Evolutionary conservation across 2,113 vertebrate species (phyloP).

Genomic region (Marmota monax): DNA sequence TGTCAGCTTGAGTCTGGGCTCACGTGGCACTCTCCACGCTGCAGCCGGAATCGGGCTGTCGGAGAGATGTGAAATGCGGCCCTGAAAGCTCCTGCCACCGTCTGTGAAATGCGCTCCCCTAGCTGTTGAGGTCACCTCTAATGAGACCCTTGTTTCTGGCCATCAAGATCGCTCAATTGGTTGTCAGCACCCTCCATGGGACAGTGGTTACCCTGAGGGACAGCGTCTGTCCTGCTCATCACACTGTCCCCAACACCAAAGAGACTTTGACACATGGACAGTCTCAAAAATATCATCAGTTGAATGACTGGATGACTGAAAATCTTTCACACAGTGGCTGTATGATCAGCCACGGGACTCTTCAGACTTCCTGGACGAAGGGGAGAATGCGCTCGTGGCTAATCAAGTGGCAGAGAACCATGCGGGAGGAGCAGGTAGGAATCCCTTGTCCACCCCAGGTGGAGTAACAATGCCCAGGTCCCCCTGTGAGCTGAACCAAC

Average conservation of each 20-base stretch:
- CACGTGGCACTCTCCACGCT: neutral
- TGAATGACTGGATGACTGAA: neutral
- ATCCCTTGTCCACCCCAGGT: neutral
- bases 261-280: neutral
- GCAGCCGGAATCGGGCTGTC: neutral
- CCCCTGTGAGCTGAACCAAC: neutral
- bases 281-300: neutral
- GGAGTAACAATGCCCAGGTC: neutral
- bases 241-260: neutral
- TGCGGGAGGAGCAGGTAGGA: neutral
- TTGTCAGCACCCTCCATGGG: neutral
- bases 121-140: neutral
- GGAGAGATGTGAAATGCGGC: rapidly evolving
- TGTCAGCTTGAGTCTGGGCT: neutral
- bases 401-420: neutral
- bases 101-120: neutral
- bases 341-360: rapidly evolving
- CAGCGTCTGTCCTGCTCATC: neutral
- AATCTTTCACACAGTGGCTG: neutral
- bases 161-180: neutral
- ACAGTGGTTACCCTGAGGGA: neutral
- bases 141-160: neutral
- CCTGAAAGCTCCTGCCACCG: rapidly evolving
- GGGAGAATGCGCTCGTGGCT: neutral
- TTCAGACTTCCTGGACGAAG: neutral